phyloP scores from a whole-genome alignment of 2,888 invertebrate species.

The Lasioglossum figueresi region DNA sequence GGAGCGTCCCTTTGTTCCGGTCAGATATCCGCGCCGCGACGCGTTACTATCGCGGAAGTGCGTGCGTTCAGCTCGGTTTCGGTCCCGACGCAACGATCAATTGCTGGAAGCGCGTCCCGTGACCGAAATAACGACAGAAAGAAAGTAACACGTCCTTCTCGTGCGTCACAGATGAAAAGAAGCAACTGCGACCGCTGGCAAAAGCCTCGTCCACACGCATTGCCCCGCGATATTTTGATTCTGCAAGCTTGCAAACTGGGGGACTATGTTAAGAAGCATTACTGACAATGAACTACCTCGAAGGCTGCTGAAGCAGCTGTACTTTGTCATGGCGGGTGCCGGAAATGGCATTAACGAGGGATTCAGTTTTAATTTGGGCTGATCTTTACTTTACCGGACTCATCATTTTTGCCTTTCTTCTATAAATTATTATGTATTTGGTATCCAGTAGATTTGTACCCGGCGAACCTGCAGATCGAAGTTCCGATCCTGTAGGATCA shows the following conservation, averaged over 20 bases:
- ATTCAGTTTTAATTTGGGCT: background rate
- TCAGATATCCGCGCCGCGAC: background rate
- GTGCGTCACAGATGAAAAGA: conserved; percentile 35
- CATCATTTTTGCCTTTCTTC: too few relatives aligned
- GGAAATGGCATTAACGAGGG: background rate
- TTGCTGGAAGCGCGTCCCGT: conserved; percentile 5
- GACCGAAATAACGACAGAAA: conserved; percentile 37
- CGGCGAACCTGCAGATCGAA: too few relatives aligned
- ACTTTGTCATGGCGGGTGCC: background rate
- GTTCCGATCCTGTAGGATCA: too few relatives aligned
- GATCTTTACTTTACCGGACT: too few relatives aligned
- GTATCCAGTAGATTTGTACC: too few relatives aligned
- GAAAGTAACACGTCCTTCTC: conserved; percentile 15
- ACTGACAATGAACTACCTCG: background rate
- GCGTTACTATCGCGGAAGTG: background rate
- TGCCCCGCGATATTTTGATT: background rate
- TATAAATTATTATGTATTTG: too few relatives aligned
- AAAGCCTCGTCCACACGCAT: conserved; percentile 40
- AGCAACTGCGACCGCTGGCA: conserved; percentile 16
- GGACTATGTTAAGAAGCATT: background rate
- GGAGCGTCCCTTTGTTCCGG: conserved; percentile 17
- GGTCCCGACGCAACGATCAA: conserved; percentile 11
- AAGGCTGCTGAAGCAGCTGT: background rate
- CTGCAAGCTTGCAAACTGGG: background rate
- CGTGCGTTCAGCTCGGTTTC: background rate